Evolutionary conservation across 2,113 vertebrate genomes (phyloP), one percentile per base, ranked within the genome.

Genomic region (Elachura formosa): DNA sequence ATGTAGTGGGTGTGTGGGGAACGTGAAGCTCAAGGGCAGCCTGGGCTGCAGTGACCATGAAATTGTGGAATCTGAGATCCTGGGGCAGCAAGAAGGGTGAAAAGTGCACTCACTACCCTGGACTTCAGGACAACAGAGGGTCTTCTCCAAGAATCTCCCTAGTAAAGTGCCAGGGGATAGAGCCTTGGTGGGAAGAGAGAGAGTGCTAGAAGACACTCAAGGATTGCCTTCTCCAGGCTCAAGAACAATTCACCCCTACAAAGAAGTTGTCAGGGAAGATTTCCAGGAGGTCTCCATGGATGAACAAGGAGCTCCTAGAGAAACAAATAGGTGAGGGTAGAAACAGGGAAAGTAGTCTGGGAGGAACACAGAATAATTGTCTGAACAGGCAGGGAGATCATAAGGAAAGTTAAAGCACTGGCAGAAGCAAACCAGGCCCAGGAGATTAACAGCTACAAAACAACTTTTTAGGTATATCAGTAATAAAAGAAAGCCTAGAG

Each of bases 1-100:
- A 9, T 10, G 1, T 0, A 19, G 41, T 0, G 34, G 11, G 20
- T 25, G 62, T 3, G 10, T 19, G 45, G 36, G n/a, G 11, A 63
- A 46, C 1, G 10, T 2, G 19, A 38, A 61, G 38, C 12, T 54
- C 62, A 52, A 45, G 26, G 45, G 14, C 22, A 77, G 72, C 62
- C 54, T 51, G 33, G 28, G 46, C 46, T 54, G 28, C 26, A 87
- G 28, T 2, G 22, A 49, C 26, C 34, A 24, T 28, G 31, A 28
- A 64, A 80, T 28, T 38, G n/a, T n/a, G 46, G 16, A 29, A 12
- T 15, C 28, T 54, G 45, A 86, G 15, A 69, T 24, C n/a, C 73
- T n/a, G 28, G 54, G 15, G 19, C 55, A 69, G 48, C 46, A 49
- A 33, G 49, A 10, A 49, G 10, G 26, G 49, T 23, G 49, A 72